Conservation (phyloP, 2,888 invertebrate genomes). For the Cheilosia grossa region DNA sequence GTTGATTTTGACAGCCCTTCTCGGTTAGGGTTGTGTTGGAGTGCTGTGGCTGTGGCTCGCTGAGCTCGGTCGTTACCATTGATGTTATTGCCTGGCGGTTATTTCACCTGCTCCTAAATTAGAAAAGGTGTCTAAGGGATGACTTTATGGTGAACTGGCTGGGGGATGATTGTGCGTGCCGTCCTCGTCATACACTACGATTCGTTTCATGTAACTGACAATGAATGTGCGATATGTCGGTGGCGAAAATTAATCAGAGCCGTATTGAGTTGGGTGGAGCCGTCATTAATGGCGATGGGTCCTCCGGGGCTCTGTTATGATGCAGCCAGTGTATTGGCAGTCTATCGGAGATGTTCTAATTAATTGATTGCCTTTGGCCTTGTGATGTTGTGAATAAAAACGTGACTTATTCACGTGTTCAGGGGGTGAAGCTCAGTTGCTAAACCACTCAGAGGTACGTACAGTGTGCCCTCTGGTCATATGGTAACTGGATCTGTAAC, state of each 20-base stretch:
- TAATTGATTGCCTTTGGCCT: slow-evolving; percentile 57
- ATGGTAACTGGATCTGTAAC: too few species aligned
- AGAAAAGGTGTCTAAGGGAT: slow-evolving; percentile 62
- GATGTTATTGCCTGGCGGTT: slow-evolving; percentile 62
- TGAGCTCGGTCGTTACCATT: slow-evolving; percentile 56
- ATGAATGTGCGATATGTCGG: slow-evolving; percentile 49
- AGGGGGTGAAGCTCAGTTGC: not conserved
- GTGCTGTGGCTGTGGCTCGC: slow-evolving; percentile 3
- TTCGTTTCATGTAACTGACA: slow-evolving; percentile 8
- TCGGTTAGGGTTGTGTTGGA: slow-evolving; percentile 29
- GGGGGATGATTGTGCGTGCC: slow-evolving; percentile 9
- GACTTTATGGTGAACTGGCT: slow-evolving; percentile 34
- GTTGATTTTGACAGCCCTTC: slow-evolving; percentile 52
- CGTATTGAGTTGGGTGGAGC: not conserved
- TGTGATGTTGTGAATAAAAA: slow-evolving; percentile 34
- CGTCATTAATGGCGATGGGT: not conserved
- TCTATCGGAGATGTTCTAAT: slow-evolving; percentile 52
- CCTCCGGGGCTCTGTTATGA: slow-evolving; percentile 49
- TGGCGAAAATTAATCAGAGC: slow-evolving; percentile 59
- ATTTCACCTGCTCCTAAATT: slow-evolving; percentile 67
- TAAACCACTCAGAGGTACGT: too few species aligned
- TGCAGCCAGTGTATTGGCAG: slow-evolving; percentile 49
- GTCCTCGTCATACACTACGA: not conserved
- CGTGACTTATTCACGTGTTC: slow-evolving; percentile 35
- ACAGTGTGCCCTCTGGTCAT: too few species aligned